A percentile compares a stretch with the other conserved stretches of the same genome.
Conservation (phyloP, 2,888 invertebrate genomes). For the Leptinotarsa tumamoca region DNA sequence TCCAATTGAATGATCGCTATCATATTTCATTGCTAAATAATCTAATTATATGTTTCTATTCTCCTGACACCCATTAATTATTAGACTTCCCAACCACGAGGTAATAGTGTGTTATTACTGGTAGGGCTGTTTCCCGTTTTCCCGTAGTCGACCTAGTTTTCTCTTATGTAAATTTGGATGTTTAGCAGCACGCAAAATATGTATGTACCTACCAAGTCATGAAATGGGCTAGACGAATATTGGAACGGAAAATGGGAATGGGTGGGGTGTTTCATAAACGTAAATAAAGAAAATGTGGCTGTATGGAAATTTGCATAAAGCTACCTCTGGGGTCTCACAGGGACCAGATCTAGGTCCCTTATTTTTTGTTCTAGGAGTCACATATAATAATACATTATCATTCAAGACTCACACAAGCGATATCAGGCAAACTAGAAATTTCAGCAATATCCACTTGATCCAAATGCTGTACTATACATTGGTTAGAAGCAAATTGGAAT, state of each 20-base stretch:
- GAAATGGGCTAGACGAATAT: conserved; percentile 11
- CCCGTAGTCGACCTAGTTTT: conserved; percentile 30
- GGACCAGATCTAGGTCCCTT: no score
- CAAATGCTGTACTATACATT: no score
- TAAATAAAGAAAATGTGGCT: not conserved
- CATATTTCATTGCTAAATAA: conserved; percentile 17
- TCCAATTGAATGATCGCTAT: conserved; percentile 12
- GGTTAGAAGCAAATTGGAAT: no score
- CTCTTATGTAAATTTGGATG: conserved; percentile 32
- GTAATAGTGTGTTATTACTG: conserved; percentile 32
- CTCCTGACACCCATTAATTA: conserved; percentile 12
- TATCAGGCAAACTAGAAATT: no score
- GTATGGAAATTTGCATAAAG: not conserved
- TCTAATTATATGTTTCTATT: conserved; percentile 12
- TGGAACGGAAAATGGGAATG: not conserved
- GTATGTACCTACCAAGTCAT: conserved; percentile 9
- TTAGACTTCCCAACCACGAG: conserved; percentile 13
- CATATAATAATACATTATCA: no score
- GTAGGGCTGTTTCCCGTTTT: conserved; percentile 31
- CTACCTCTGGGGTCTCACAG: no score
- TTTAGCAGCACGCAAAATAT: conserved; percentile 29
- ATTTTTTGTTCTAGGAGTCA: no score
- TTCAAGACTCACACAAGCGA: no score
- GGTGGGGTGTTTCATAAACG: no score
- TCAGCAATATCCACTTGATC: no score